These are phyloP conservation scores for Silurus glanis DNA, from an alignment of 2,113 vertebrate species.

Conservation along the genomic window DNA sequence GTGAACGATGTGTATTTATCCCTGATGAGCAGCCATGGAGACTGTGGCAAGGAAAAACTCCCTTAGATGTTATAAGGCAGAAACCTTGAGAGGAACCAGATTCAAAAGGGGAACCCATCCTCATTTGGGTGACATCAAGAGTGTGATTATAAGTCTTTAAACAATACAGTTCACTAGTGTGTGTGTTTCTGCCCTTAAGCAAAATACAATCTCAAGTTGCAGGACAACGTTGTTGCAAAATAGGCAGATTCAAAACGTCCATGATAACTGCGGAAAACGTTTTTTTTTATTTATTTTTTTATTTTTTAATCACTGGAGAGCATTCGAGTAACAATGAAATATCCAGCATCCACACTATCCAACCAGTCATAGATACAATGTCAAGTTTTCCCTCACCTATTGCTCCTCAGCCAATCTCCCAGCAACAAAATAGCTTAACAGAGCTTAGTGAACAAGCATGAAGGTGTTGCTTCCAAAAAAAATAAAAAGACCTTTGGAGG, in stretches of 20 bases:
- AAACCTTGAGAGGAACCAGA: too few species aligned
- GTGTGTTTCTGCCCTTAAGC: background rate
- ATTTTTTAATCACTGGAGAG: background rate
- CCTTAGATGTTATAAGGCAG: too few species aligned
- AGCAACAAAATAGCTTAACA: background rate
- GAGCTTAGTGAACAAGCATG: background rate
- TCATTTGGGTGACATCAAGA: too few species aligned
- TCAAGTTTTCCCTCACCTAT: background rate
- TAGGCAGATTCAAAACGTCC: background rate
- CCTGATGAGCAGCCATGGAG: too few species aligned
- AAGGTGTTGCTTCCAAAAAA: background rate
- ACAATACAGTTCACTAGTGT: too few species aligned
- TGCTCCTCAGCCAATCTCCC: background rate
- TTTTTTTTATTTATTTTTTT: too few species aligned
- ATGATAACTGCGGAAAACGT: too few species aligned
- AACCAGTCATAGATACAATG: background rate
- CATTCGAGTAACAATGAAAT: background rate
- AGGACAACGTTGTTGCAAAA: background rate
- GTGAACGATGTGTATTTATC: too few species aligned
- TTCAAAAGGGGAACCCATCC: too few species aligned
- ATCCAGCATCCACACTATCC: background rate
- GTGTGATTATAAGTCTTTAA: too few species aligned
- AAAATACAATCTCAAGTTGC: background rate
- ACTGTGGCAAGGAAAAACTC: too few species aligned
- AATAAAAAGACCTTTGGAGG: background rate